Base-by-base conservation (phyloP, 1,140 invertebrate species). In the Orchestia grillus region DNA sequence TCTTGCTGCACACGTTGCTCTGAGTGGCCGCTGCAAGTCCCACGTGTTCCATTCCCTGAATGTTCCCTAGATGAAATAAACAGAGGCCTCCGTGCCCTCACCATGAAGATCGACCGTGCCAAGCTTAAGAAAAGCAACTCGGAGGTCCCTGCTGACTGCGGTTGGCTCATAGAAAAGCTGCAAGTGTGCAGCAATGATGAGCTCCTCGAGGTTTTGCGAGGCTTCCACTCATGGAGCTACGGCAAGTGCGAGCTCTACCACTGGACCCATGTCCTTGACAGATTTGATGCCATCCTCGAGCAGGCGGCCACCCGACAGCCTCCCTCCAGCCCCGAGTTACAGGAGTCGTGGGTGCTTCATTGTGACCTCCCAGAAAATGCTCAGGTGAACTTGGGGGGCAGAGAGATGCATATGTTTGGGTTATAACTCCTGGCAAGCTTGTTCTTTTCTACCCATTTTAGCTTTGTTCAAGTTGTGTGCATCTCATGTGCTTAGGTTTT, bases 231-330 rank as follows among this genome's bases (percentile, higher is more conserved):
- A 53, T 99, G 99, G 99, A 98, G 98, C 57, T 99, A 98, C 97
- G 98, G 99, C 96, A 99, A 99, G 98, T 99, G 98, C 97, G 99
- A 99, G 97, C 97, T 99, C 28, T 98, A 98, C 97, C 98, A 99
- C 97, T 99, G 99, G 99, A 98, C 98, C 95, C 98, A 99, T 98
- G 98, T 99, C 11, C 97, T 99, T 57, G 98, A 99, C 97, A 98
- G 98, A 42, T 97, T 97, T 96, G 99, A 99, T 97, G 98, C 98
- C 95, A 98, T 99, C 96, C 97, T 99, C 96, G 98, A 98, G 97
- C 98, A 98, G 97, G 98, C 98, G 62, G 97, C 98, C 87, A 98
- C 98, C n/a, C 43, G 92, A 47, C 43, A 94, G 92, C 92, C 43
- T 40, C 44, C 44, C 36, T 42, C 88, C n/a, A 90, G 88, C 42